Evolutionary conservation across 2,888 invertebrate species (phyloP), one percentile per base, ranked within the genome.

Genomic region (Gerosis bhagava): DNA sequence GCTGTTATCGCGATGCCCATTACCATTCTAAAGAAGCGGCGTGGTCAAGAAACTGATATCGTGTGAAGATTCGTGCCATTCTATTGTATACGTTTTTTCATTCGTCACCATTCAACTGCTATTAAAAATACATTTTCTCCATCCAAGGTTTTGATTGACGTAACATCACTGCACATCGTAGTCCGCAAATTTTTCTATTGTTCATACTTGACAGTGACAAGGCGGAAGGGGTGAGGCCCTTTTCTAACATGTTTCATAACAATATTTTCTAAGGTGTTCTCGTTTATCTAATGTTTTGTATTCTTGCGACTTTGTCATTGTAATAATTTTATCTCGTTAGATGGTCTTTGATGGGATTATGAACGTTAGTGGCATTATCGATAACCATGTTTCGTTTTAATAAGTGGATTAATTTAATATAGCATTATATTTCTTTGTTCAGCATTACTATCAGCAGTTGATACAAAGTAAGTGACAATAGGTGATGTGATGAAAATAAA

Each of bases 121-220:
- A 76, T 78, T 74, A 75, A 63, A 74, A 68, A 54, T 70, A 70
- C 72, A 74, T 74, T 76, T 70, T 60, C 59, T 49, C 62, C 52
- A 57, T 53, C 42, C 53, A 47, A 56, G n/a, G 51, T 61, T 63
- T 73, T 46, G 77, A 63, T 52, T 68, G 66, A 68, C 68, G 48
- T 56, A 56, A 65, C 70, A 55, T 64, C 73, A 70, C 74, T 60
- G 65, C 61, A 58, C 49, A 63, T 19, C 29, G 40, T 31, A 15
- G 56, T 58, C 65, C 71, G 71, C 75, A 72, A 77, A 68, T 68
- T 68, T 54, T 60, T 49, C 61, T 59, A 70, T 74, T 78, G 73
- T 73, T 64, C 57, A 58, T 39, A 26, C 42, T 56, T 60, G 60
- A 62, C 53, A 51, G 43, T 42, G 51, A 41, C 35, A 39, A 47